phyloP scores from a whole-genome alignment of 2,888 invertebrate species.

The Microchrysa polita region DNA sequence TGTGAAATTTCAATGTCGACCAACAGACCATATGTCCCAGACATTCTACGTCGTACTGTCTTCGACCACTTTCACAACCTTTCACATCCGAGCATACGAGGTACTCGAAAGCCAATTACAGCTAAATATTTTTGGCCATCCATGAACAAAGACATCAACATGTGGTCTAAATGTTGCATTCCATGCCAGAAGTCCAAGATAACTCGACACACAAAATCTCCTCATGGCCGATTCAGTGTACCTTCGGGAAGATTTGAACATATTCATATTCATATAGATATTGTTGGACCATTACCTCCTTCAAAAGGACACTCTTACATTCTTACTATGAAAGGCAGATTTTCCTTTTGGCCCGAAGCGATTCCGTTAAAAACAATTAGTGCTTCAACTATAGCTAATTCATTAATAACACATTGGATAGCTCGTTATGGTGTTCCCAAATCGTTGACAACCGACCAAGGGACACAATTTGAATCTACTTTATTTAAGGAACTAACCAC shows the following conservation, averaged over 20 bases:
- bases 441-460: constrained; percentile 23
- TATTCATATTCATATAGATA: too few species aligned
- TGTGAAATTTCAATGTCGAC: too few species aligned
- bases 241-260: neutral
- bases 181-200: neutral
- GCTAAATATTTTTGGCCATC: too few species aligned
- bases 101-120: neutral
- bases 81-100: neutral
- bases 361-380: constrained; percentile 30
- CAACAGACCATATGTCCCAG: neutral
- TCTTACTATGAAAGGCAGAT: neutral
- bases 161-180: too few species aligned
- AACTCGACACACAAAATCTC: neutral
- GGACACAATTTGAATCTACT: constrained; percentile 36
- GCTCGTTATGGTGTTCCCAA: constrained; percentile 34
- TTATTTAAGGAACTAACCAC: constrained; percentile 24
- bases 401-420: constrained; percentile 7
- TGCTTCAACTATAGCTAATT: constrained; percentile 44
- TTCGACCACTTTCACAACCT: neutral
- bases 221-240: neutral
- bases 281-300: too few species aligned
- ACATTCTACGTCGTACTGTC: neutral
- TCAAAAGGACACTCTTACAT: too few species aligned
- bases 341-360: constrained; percentile 31
- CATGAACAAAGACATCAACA: too few species aligned